phyloP scores from a whole-genome alignment of 2,113 vertebrate genomes.

The Cyprinus carpio region DNA sequence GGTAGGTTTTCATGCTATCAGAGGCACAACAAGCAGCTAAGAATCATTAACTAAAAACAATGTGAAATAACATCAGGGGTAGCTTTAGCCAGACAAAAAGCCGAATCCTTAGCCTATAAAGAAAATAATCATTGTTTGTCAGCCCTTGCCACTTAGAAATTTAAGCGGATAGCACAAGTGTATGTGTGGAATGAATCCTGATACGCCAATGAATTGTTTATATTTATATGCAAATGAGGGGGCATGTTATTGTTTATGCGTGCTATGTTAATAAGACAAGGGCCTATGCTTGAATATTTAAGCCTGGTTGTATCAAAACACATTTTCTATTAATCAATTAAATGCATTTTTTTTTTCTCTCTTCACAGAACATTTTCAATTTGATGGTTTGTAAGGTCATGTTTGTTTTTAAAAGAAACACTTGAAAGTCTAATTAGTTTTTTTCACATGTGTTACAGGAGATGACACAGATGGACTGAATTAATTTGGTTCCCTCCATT shows the following conservation, averaged over 20 bases:
- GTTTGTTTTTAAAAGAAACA: slow-evolving; percentile 62
- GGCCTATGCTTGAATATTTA: slow-evolving; percentile 58
- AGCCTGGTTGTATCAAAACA: slow-evolving; percentile 51
- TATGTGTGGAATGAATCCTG: slow-evolving; percentile 83
- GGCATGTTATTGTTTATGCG: slow-evolving; percentile 68
- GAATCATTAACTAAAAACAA: slow-evolving; percentile 99
- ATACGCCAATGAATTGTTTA: slow-evolving; percentile 79
- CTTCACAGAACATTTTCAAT: slow-evolving; percentile 47
- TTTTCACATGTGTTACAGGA: slow-evolving; percentile 57
- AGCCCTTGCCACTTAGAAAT: slow-evolving; percentile 87
- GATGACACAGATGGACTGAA: slow-evolving; percentile 55
- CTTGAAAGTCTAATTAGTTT: slow-evolving; percentile 64
- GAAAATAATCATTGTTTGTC: slow-evolving; percentile 79
- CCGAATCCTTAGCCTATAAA: slow-evolving; percentile 90
- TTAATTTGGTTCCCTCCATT: slow-evolving; percentile 48
- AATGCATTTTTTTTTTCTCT: background rate
- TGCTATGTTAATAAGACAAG: slow-evolving; percentile 65
- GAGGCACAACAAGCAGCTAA: slow-evolving; percentile 96
- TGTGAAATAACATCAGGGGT: slow-evolving; percentile 94
- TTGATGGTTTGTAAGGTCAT: slow-evolving; percentile 62
- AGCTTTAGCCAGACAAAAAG: slow-evolving; percentile 93
- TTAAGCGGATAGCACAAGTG: slow-evolving; percentile 86
- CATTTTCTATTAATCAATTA: slow-evolving; percentile 46
- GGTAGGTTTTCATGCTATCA: slow-evolving; percentile 94
- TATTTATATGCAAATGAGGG: slow-evolving; percentile 81